phyloP scores from a whole-genome alignment of 2,797 vertebrate genomes.

The Eurystomus glaucurus region DNA sequence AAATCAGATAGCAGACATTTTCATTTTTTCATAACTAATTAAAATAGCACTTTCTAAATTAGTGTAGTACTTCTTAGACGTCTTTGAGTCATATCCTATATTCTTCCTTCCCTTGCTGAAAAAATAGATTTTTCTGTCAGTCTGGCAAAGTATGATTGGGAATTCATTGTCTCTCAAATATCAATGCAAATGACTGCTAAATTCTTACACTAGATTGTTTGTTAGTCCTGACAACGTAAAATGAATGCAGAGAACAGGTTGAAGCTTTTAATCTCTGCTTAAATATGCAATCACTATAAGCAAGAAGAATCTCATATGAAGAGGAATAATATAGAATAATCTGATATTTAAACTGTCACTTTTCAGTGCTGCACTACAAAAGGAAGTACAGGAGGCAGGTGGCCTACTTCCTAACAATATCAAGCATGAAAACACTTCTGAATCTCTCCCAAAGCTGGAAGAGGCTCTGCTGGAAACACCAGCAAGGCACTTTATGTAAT shows the following conservation, averaged over 20 bases:
- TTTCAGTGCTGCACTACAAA: neutral
- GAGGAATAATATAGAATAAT: neutral
- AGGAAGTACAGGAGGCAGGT: neutral
- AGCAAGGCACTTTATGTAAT: neutral
- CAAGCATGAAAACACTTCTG: neutral
- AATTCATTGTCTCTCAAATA: neutral
- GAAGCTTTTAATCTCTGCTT: neutral
- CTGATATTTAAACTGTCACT: neutral
- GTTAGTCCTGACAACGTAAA: neutral
- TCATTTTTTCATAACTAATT: neutral
- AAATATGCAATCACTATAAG: neutral
- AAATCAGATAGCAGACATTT: neutral
- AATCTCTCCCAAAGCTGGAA: neutral
- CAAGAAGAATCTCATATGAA: neutral
- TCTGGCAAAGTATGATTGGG: neutral
- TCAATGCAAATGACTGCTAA: neutral
- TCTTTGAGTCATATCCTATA: neutral
- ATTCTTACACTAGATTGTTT: neutral
- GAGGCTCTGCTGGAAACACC: neutral
- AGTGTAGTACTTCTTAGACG: neutral
- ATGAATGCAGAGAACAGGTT: neutral
- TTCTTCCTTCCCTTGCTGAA: neutral
- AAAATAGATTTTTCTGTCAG: neutral
- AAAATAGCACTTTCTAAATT: neutral
- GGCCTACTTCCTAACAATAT: neutral